Conservation (phyloP, 2,888 invertebrate genomes). For the Agrochola lychnidis region DNA sequence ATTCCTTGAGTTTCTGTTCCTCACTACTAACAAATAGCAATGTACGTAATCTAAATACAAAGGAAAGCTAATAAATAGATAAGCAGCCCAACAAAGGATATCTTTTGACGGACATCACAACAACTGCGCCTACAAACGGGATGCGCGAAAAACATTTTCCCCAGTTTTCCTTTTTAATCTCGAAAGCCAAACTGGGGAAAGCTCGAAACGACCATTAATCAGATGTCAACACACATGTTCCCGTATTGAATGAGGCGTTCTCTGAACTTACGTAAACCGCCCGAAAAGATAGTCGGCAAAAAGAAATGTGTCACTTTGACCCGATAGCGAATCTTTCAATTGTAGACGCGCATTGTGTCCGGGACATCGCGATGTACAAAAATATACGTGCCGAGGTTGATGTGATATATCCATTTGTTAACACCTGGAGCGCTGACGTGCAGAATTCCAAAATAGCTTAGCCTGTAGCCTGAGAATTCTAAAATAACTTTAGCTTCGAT, state of each 20-base stretch:
- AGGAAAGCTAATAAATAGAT: constrained; percentile 44
- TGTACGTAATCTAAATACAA: constrained; percentile 20
- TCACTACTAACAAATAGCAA: not conserved
- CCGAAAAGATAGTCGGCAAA: constrained; percentile 70
- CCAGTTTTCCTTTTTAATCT: constrained; percentile 73
- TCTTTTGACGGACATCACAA: constrained; percentile 49
- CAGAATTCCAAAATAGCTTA: constrained; percentile 30
- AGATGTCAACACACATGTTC: constrained; percentile 79
- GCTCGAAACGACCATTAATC: constrained; percentile 78
- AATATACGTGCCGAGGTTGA: constrained; percentile 21
- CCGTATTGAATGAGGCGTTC: constrained; percentile 73
- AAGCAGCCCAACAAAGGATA: constrained; percentile 47
- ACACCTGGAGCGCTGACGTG: constrained; percentile 16
- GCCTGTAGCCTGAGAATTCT: constrained; percentile 14
- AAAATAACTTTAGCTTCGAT: constrained; percentile 30
- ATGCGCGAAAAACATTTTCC: constrained; percentile 62
- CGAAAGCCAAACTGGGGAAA: constrained; percentile 65
- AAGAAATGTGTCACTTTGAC: constrained; percentile 73
- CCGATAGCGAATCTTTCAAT: constrained; percentile 71
- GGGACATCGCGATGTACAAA: constrained; percentile 29
- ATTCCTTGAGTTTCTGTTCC: not conserved
- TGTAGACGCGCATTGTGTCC: constrained; percentile 50
- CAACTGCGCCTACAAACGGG: constrained; percentile 53
- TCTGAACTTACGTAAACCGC: constrained; percentile 72
- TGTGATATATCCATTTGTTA: constrained; percentile 20